Conservation (phyloP, 2,113 vertebrate species). For the Ciconia maguari region DNA sequence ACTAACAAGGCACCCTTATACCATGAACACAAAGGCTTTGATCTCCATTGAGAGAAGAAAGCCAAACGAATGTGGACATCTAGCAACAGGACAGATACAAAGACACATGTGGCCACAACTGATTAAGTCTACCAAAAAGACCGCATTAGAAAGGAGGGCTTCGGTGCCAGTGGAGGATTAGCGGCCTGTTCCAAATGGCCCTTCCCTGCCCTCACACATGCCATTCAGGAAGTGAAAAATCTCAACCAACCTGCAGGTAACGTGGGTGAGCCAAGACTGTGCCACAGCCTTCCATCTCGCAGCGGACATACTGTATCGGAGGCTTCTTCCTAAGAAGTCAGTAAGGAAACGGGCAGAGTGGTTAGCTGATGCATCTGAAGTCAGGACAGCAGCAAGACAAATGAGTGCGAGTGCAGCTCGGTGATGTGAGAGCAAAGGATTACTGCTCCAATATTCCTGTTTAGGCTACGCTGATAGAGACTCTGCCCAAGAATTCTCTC, state of each 20-base stretch:
- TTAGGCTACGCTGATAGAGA: background rate
- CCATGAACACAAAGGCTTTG: background rate
- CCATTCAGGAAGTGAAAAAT: background rate
- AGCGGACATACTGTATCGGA: constrained; percentile 96
- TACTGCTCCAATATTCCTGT: background rate
- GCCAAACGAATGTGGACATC: background rate
- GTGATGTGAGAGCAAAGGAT: background rate
- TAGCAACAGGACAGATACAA: background rate
- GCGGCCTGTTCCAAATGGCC: background rate
- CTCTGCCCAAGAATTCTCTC: background rate
- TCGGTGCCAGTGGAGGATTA: background rate
- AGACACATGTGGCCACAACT: background rate
- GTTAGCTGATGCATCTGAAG: background rate
- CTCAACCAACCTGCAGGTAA: constrained; percentile 87
- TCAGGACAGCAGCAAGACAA: background rate
- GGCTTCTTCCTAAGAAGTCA: constrained; percentile 89
- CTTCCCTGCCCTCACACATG: background rate
- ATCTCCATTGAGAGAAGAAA: background rate
- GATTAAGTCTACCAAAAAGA: background rate
- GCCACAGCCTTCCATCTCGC: constrained; percentile 97
- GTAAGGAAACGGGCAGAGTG: background rate
- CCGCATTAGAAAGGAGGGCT: background rate
- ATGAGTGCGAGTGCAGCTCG: fast-evolving
- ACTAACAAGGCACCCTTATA: background rate
- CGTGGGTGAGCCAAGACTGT: constrained; percentile 95